Base-by-base conservation (phyloP, 2,888 invertebrate genomes). In the Salticus scenicus region DNA sequence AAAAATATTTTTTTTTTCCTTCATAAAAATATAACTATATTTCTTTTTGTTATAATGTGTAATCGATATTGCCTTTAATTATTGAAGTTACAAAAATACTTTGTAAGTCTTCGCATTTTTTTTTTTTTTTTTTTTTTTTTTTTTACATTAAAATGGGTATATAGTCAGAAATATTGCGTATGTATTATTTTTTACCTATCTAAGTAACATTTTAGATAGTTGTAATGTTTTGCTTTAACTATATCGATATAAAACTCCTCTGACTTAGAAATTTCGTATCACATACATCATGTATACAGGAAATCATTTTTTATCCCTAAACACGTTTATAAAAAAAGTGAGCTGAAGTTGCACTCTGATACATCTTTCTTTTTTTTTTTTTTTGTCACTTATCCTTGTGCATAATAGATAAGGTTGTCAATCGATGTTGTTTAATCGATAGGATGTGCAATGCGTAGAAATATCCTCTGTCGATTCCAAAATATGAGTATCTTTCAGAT, bases 381-480 rank as follows among this genome's bases (percentile, higher is more conserved):
- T 67, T 24, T 33, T 24, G 57, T 57, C 24, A 57, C 57, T 57
- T 24, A 57, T 57, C 57, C 24, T 57, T 33, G 67, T 67, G 67
- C 67, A 67, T 67, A 67, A 67, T 67, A 67, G 67, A 30, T 67
- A 67, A 33, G 27, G 37, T 67, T 67, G 37, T 67, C 31, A 67
- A 67, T 67, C 67, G 67, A 67, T 67, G 31, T 37, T 67, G 37
- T 33, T 57, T 33, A 37, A 67, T 67, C 67, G n/a, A 67, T 67
- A 67, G 20, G 33, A 17, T 67, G 33, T 33, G 67, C 12, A 20
- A 33, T 67, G 20, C 67, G 31, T 24, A 10, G 37, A 67, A 67
- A 67, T 33, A 33, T 67, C 31, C 20, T n/a, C n/a, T 33, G 20
- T 24, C 24, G 57, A 57, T 57, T 57, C 57, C 20, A 17, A 17